These are phyloP conservation scores for Glaucidium brasilianum DNA, from an alignment of 2,113 vertebrate species.

Conservation along the genomic window DNA sequence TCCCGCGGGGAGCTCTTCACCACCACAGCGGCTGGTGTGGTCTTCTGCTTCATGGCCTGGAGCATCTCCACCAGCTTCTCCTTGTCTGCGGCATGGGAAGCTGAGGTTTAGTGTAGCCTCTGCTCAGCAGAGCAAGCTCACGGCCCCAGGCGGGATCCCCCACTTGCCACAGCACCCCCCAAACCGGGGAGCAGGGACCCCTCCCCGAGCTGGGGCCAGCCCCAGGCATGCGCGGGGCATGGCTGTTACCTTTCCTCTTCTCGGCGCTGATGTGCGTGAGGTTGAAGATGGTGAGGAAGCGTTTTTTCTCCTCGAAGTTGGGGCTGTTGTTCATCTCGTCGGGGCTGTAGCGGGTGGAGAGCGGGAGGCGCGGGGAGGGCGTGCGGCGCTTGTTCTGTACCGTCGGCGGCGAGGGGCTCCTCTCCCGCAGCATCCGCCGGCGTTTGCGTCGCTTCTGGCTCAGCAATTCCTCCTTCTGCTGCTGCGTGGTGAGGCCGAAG, in stretches of 20 bases:
- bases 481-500: slow-evolving; percentile 90
- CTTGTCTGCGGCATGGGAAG: slow-evolving; percentile 82
- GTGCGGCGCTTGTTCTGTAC: slow-evolving; percentile 85
- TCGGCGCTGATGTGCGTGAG: slow-evolving; percentile 91
- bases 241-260: slow-evolving; percentile 86
- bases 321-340: slow-evolving; percentile 96
- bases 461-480: slow-evolving; percentile 88
- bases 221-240: accelerated
- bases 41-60: slow-evolving; percentile 93
- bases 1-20: slow-evolving; percentile 85
- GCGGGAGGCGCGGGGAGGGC: slow-evolving; percentile 73
- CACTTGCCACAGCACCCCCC: accelerated
- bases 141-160: neutral
- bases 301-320: slow-evolving; percentile 95
- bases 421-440: slow-evolving; percentile 91
- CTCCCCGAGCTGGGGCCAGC: neutral
- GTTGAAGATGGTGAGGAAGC: slow-evolving; percentile 94
- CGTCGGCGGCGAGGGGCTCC: slow-evolving; percentile 87
- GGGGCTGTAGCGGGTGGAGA: slow-evolving; percentile 91
- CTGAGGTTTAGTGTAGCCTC: slow-evolving; percentile 59
- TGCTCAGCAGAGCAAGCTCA: neutral
- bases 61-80: slow-evolving; percentile 92
- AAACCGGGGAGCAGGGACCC: neutral
- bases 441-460: slow-evolving; percentile 92
- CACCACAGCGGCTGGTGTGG: slow-evolving; percentile 69